Conservation (phyloP, 1,140 invertebrate species). For the Pemphigus obesinymphae region DNA sequence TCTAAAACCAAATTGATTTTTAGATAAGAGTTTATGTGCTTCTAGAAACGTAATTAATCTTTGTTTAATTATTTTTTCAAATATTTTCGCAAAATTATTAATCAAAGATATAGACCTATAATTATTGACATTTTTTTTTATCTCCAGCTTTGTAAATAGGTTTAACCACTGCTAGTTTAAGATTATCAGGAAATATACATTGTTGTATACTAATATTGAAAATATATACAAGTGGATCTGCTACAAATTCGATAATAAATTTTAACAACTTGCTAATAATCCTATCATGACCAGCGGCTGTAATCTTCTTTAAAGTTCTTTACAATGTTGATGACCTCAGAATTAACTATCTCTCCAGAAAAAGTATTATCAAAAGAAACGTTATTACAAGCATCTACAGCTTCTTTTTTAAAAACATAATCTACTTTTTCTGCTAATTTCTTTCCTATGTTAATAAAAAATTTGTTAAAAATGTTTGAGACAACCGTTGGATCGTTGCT, state of each 20-base stretch:
- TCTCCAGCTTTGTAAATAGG: constrained; percentile 46
- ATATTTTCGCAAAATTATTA: too few relatives aligned
- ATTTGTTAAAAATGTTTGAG: constrained; percentile 3
- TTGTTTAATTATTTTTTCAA: too few relatives aligned
- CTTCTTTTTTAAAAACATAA: too few relatives aligned
- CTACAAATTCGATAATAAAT: constrained; percentile 24
- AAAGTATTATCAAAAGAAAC: not conserved
- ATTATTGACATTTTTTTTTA: too few relatives aligned
- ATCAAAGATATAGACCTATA: too few relatives aligned
- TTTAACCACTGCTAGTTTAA: constrained; percentile 45
- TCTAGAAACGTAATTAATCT: too few relatives aligned
- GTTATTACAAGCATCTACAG: not conserved
- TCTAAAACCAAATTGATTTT: constrained; percentile 33
- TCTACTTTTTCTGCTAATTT: too few relatives aligned
- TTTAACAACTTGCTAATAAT: constrained; percentile 37
- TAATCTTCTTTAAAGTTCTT: constrained; percentile 19
- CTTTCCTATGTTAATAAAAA: too few relatives aligned
- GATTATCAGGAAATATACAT: constrained; percentile 41
- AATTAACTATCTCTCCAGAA: not conserved
- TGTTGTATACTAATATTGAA: constrained; percentile 41
- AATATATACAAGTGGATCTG: constrained; percentile 34
- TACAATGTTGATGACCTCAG: too few relatives aligned
- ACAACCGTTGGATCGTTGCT: not conserved
- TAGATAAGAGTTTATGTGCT: too few relatives aligned
- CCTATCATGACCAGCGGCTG: constrained; percentile 32